Evolutionary conservation across 1,140 invertebrate genomes (phyloP).

Genomic region (Trypoxylus dichotomus): DNA sequence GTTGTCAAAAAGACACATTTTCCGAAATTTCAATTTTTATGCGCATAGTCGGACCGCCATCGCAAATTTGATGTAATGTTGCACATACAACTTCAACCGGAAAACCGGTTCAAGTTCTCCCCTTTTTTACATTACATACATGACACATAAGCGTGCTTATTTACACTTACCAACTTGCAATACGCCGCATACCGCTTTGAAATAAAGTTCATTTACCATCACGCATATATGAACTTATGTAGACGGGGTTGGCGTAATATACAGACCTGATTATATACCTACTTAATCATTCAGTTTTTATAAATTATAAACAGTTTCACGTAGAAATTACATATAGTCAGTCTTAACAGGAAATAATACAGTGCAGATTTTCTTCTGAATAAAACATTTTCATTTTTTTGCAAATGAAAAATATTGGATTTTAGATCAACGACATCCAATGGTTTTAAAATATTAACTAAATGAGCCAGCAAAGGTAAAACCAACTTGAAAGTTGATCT

Average conservation of each 20-base stretch:
- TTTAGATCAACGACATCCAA: too few relatives aligned
- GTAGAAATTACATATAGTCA: too few relatives aligned
- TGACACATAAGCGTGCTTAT: constrained; percentile 22
- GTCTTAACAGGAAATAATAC: too few relatives aligned
- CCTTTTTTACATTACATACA: constrained; percentile 13
- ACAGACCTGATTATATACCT: background rate
- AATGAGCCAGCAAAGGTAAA: too few relatives aligned
- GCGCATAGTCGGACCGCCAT: constrained; percentile 17
- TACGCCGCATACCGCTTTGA: background rate
- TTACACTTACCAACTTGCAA: constrained; percentile 14
- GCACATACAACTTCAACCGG: background rate
- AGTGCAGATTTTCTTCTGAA: too few relatives aligned
- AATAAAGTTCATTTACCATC: constrained; percentile 15
- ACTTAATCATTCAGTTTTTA: background rate
- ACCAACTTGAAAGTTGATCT: too few relatives aligned
- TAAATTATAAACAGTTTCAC: too few relatives aligned
- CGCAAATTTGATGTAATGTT: constrained; percentile 15
- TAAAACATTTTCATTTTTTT: too few relatives aligned
- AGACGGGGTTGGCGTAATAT: background rate
- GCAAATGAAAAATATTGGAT: too few relatives aligned
- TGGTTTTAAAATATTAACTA: too few relatives aligned
- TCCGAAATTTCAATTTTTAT: background rate
- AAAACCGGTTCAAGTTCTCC: constrained; percentile 21
- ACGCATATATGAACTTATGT: background rate
- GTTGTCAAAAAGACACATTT: background rate